These are phyloP conservation scores for Brachyptera risi DNA, from an alignment of 2,888 invertebrate genomes.

Conservation along the genomic window DNA sequence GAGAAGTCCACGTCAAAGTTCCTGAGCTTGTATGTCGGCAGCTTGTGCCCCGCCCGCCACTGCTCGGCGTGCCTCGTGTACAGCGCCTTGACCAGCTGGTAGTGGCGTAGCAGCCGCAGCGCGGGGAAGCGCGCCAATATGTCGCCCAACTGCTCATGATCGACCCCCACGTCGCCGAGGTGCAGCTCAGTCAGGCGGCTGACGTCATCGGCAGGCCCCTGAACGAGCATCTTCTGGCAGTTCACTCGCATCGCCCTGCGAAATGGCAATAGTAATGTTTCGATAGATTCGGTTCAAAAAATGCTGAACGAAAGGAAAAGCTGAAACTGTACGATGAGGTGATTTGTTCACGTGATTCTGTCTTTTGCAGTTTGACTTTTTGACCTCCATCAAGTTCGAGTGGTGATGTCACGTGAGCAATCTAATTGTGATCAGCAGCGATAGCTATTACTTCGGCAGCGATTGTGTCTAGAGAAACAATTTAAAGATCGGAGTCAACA, in stretches of 20 bases:
- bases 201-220: background rate
- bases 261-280: too few relatives aligned
- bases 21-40: slow-evolving; percentile 36
- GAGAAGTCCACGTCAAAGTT: slow-evolving; percentile 41
- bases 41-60: slow-evolving; percentile 34
- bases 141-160: slow-evolving; percentile 33
- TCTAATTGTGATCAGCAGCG: too few relatives aligned
- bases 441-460: too few relatives aligned
- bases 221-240: slow-evolving; percentile 15
- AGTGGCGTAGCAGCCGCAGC: slow-evolving; percentile 37
- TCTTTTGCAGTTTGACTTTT: too few relatives aligned
- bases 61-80: slow-evolving; percentile 35
- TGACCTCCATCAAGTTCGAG: too few relatives aligned
- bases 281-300: too few relatives aligned
- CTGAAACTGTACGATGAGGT: too few relatives aligned
- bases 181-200: slow-evolving; percentile 34
- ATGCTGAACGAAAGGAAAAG: too few relatives aligned
- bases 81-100: slow-evolving; percentile 38
- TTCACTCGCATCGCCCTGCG: slow-evolving; percentile 24
- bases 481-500: too few relatives aligned
- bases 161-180: slow-evolving; percentile 35
- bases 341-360: too few relatives aligned
- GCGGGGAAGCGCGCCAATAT: slow-evolving; percentile 34
- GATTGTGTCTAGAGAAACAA: too few relatives aligned
- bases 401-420: too few relatives aligned